Evolutionary conservation across 2,888 invertebrate genomes (phyloP).

Genomic region (Philonicus albiceps): DNA sequence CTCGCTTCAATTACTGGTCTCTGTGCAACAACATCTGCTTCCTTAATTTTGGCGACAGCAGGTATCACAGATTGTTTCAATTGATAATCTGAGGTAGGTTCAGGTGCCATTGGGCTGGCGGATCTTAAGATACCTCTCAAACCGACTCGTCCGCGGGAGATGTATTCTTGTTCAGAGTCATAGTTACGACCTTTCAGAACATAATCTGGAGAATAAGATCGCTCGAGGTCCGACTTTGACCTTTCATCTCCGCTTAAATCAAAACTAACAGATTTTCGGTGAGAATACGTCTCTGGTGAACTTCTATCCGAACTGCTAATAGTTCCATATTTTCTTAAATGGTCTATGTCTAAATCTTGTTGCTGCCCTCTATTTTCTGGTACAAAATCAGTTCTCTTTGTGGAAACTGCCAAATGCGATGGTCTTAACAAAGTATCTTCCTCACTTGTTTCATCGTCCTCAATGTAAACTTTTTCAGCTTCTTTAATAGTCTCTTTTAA

Average conservation of each 20-base stretch:
- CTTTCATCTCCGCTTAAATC: conserved; percentile 62
- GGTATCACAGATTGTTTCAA: conserved; percentile 54
- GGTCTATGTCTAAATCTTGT: conserved; percentile 43
- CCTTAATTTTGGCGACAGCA: conserved; percentile 59
- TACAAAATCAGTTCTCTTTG: neutral
- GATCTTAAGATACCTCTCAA: conserved; percentile 60
- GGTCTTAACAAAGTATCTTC: neutral
- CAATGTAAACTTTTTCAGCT: conserved; percentile 43
- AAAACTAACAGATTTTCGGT: conserved; percentile 63
- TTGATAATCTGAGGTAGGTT: conserved; percentile 56
- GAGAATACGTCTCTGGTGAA: conserved; percentile 53
- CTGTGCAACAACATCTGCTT: conserved; percentile 51
- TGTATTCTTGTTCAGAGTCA: conserved; percentile 60
- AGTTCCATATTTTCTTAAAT: conserved; percentile 1
- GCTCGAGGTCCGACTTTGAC: conserved; percentile 59
- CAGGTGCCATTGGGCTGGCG: conserved; percentile 59
- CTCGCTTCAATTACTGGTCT: conserved; percentile 54
- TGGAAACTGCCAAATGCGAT: neutral
- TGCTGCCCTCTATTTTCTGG: neutral
- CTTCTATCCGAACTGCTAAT: conserved; percentile 55
- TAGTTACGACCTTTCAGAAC: conserved; percentile 54
- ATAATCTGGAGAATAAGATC: conserved; percentile 54
- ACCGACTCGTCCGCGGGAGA: conserved; percentile 47
- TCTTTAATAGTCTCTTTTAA: conserved; percentile 15
- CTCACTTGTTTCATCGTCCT: conserved; percentile 42